Percentiles rank a stretch among this genome's conserved stretches.
phyloP scores from a whole-genome alignment of 2,888 invertebrate species.

The Cartodere bifasciata region DNA sequence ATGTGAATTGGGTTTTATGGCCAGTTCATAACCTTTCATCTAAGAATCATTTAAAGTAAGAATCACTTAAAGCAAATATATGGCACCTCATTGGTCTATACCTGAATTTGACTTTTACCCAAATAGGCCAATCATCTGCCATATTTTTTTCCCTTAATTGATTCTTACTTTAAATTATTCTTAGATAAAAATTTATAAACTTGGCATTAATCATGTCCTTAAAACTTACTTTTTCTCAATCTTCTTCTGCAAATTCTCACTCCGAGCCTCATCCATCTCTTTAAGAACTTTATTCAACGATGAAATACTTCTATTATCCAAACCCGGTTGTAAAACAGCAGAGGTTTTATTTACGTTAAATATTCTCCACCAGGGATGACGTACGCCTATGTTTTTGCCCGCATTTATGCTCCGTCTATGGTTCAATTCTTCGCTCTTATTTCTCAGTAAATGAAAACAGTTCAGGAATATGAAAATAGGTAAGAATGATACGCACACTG shows the following conservation, averaged over 20 bases:
- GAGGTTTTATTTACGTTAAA: constrained; percentile 6
- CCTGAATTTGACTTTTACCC: too few relatives aligned
- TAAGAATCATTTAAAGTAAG: too few relatives aligned
- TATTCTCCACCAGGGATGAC: constrained; percentile 7
- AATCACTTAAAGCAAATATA: too few relatives aligned
- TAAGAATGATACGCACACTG: constrained; percentile 6
- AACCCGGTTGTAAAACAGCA: constrained; percentile 8
- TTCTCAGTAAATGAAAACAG: constrained; percentile 4
- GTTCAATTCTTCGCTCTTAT: constrained; percentile 9
- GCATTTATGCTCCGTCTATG: constrained; percentile 9
- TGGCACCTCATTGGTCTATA: too few relatives aligned
- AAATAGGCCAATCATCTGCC: too few relatives aligned
- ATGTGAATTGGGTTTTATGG: too few relatives aligned
- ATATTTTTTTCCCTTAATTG: too few relatives aligned
- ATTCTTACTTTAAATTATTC: too few relatives aligned
- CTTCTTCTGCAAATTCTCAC: background rate
- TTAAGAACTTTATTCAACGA: background rate
- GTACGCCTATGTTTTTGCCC: constrained; percentile 4
- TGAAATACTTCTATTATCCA: constrained; percentile 3
- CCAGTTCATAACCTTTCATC: too few relatives aligned
- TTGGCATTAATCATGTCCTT: too few relatives aligned
- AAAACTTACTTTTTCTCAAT: too few relatives aligned
- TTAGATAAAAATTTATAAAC: too few relatives aligned
- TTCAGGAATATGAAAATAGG: constrained; percentile 8
- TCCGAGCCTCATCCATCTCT: background rate